These are phyloP conservation scores for Eunapius fragilis DNA, from an alignment of 37 sponge, comb jelly and placozoan species.

Conservation along the genomic window DNA sequence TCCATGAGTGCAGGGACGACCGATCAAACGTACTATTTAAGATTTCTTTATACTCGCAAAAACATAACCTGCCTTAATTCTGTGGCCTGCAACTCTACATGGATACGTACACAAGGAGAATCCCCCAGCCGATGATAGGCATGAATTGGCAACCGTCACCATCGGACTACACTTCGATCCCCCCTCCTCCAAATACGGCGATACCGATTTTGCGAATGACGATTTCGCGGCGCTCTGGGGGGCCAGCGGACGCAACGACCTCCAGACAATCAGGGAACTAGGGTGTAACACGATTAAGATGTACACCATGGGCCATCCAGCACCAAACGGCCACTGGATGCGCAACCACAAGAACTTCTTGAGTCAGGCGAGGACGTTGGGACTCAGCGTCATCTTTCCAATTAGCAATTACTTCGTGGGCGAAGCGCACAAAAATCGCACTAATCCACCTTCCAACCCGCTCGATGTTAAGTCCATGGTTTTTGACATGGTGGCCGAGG, in stretches of 20 bases:
- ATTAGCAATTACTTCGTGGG: neutral
- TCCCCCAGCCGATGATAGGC: neutral
- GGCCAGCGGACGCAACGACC: neutral
- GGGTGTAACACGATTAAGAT: neutral
- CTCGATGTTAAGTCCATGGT: neutral
- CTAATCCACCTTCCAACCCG: neutral
- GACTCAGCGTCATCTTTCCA: neutral
- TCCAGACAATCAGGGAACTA: neutral
- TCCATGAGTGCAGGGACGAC: too few species aligned
- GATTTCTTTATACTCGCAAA: too few species aligned
- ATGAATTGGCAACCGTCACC: neutral
- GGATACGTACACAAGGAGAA: neutral
- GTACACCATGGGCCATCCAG: neutral
- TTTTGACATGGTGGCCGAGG: neutral
- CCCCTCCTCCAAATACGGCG: neutral
- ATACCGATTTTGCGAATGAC: neutral
- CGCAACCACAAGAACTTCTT: neutral
- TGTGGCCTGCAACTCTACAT: too few species aligned
- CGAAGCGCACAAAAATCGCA: neutral
- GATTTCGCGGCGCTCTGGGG: neutral
- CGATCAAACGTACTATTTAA: too few species aligned
- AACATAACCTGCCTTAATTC: too few species aligned
- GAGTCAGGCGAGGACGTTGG: neutral
- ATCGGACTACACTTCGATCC: neutral
- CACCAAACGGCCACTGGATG: neutral